Conservation (phyloP, 2,888 invertebrate genomes). For the Chydorus sphaericus region DNA sequence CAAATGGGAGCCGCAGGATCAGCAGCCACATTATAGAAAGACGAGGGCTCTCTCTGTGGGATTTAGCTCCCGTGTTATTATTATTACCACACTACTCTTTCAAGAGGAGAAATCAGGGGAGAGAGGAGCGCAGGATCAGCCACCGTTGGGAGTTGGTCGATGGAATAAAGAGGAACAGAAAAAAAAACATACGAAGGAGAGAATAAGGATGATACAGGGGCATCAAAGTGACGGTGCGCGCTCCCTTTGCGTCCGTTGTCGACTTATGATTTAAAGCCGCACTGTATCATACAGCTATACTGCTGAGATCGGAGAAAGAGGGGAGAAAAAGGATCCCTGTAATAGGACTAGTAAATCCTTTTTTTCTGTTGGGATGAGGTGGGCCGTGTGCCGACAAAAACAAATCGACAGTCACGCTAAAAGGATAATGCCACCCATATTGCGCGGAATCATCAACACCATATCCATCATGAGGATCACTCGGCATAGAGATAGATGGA, state of each 20-base stretch:
- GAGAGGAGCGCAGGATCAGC: too few species aligned
- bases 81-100: too few species aligned
- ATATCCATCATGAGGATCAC: too few species aligned
- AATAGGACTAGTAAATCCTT: background rate
- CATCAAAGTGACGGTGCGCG: too few species aligned
- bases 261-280: too few species aligned
- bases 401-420: conserved; percentile 5
- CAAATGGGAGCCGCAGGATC: background rate
- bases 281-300: background rate
- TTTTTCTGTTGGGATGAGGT: background rate
- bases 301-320: background rate
- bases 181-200: too few species aligned
- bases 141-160: background rate
- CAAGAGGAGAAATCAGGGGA: too few species aligned
- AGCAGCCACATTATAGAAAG: background rate
- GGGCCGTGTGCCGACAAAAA: background rate
- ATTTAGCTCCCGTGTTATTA: background rate
- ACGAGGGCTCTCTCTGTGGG: background rate
- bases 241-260: too few species aligned
- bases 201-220: too few species aligned
- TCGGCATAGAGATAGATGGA: too few species aligned
- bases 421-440: background rate
- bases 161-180: background rate
- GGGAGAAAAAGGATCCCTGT: background rate
- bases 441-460: too few species aligned